phyloP scores from a whole-genome alignment of 2,888 invertebrate genomes.

The Tiphia femorata region DNA sequence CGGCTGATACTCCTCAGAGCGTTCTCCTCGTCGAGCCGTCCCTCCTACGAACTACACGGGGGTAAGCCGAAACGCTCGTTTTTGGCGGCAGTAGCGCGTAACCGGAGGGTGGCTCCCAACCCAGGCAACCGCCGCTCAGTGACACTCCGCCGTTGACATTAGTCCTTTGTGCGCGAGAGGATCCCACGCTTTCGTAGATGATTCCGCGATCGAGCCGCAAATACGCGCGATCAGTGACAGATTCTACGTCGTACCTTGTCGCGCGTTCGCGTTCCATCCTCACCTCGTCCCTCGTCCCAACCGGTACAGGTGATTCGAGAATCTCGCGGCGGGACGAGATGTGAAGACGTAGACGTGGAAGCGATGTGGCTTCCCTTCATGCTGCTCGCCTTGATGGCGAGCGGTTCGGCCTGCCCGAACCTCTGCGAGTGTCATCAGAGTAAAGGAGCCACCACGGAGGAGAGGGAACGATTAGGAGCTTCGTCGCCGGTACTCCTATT shows the following conservation, averaged over 20 bases:
- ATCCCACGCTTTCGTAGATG: too few relatives aligned
- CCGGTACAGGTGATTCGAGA: constrained; percentile 11
- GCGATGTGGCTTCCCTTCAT: constrained; percentile 62
- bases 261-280: constrained; percentile 20
- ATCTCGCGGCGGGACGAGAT: constrained; percentile 33
- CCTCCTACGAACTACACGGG: too few relatives aligned
- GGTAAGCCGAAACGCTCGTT: too few relatives aligned
- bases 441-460: constrained; percentile 10
- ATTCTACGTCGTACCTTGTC: constrained; percentile 16
- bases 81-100: constrained; percentile 32
- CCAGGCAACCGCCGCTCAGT: too few relatives aligned
- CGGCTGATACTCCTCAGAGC: constrained; percentile 42
- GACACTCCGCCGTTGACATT: too few relatives aligned
- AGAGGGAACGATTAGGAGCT: constrained; percentile 7
- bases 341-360: constrained; percentile 39
- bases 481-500: constrained; percentile 25
- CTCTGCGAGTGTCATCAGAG: constrained; percentile 56
- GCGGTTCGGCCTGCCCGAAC: constrained; percentile 62
- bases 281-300: constrained; percentile 1
- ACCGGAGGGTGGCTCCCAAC: too few relatives aligned
- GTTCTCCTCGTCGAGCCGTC: constrained; percentile 29
- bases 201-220: too few relatives aligned
- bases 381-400: constrained; percentile 64
- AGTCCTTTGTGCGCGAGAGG: too few relatives aligned
- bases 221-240: too few relatives aligned